Evolutionary conservation across 2,888 invertebrate genomes (phyloP), one percentile per base, ranked within the genome.

Genomic region (Cyaniris semiargus): DNA sequence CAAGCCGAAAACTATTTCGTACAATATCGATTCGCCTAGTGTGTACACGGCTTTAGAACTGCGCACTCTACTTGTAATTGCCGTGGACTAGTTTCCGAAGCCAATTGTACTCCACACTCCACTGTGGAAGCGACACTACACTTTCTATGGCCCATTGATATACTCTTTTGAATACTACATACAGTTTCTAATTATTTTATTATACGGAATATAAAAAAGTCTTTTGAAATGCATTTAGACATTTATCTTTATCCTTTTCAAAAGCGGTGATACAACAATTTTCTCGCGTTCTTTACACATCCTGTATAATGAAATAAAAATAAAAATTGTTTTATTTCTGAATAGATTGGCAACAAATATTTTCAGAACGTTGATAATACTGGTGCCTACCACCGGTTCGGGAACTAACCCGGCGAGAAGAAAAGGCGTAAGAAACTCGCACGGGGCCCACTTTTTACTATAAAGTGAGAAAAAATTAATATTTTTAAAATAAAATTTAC

Each of bases 11-110:
- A 38, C 38, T 38, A 38, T 38, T 44, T 44, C 10, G 44, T 10
- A 44, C 10, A 44, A 10, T 13, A 44, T 44, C 38, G 13, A 48
- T 48, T 48, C 48, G 15, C 48, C 13, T 34, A 56, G 27, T 56
- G 38, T 21, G 56, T 75, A 31, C 34, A 15, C n/a, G 38, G 38
- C 56, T 10, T 76, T 78, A 48, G 53, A 53, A 56, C 8, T 18
- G 77, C 70, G 75, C 76, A 76, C 76, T 75, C 80, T 78, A 81
- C 78, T 81, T 83, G 76, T 83, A 83, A 83, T 83, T 83, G 83
- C 81, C 78, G 80, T 80, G 79, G 78, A 79, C 81, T 80, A 81
- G 79, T 81, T 80, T 79, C 78, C 77, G 77, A 81, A 80, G 79
- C 79, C 77, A 82, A 81, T 83, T 83, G 83, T 82, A 81, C 81